Conservation (phyloP, 2,888 invertebrate genomes). For the Myathropa florea region DNA sequence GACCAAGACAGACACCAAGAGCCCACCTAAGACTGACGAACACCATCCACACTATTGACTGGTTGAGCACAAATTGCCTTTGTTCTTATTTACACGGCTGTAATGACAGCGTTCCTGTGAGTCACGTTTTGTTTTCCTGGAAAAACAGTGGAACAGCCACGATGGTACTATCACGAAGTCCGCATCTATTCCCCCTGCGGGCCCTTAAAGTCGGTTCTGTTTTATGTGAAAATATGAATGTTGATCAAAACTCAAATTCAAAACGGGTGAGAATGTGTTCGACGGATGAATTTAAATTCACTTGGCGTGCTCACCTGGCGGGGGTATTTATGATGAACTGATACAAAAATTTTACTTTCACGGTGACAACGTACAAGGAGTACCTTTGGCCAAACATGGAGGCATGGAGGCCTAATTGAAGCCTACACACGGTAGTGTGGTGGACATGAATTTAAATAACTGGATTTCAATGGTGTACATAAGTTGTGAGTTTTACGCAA, state of each 20-base stretch:
- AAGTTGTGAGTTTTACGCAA: slow-evolving; percentile 4
- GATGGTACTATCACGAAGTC: slow-evolving; percentile 19
- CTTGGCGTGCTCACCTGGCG: slow-evolving; percentile 34
- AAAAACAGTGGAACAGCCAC: slow-evolving; percentile 29
- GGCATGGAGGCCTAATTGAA: slow-evolving; percentile 6
- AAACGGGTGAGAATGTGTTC: slow-evolving; percentile 2
- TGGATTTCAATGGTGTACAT: slow-evolving; percentile 11
- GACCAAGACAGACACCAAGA: background rate
- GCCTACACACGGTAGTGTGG: slow-evolving; percentile 11
- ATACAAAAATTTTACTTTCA: slow-evolving; percentile 3
- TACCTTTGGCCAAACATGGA: background rate
- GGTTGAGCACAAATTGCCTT: slow-evolving; percentile 28
- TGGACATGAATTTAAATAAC: slow-evolving; percentile 42
- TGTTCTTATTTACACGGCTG: slow-evolving; percentile 41
- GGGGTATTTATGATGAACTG: slow-evolving; percentile 50
- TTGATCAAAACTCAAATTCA: slow-evolving; percentile 1
- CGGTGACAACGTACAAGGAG: slow-evolving; percentile 10
- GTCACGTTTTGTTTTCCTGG: slow-evolving; percentile 31
- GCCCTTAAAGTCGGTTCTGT: slow-evolving; percentile 2
- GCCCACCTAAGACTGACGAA: background rate
- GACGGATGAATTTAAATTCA: slow-evolving; percentile 38
- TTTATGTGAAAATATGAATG: slow-evolving; percentile 15
- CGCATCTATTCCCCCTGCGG: slow-evolving; percentile 12
- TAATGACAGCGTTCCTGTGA: slow-evolving; percentile 34
- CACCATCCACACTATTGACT: background rate